These are phyloP conservation scores for Elymnias hypermnestra DNA, from an alignment of 1,140 invertebrate species.

Conservation along the genomic window DNA sequence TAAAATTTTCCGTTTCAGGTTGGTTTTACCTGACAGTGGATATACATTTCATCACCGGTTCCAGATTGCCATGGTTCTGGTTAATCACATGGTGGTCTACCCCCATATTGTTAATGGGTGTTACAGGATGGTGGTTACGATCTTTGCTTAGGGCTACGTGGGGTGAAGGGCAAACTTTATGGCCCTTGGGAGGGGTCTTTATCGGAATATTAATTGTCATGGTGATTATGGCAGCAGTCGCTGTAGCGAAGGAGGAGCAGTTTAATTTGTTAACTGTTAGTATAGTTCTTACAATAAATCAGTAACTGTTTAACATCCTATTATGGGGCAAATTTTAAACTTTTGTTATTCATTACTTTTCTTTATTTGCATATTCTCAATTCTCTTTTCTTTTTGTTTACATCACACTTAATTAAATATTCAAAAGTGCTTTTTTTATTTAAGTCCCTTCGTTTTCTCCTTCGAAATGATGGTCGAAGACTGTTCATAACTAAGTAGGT, in stretches of 20 bases:
- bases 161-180: conserved; percentile 37
- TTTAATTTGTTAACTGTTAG: conserved; percentile 59
- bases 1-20: conserved; percentile 46
- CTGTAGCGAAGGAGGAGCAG: conserved; percentile 64
- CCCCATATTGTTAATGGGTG: conserved; percentile 43
- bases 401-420: no score
- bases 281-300: background rate
- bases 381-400: no score
- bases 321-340: no score
- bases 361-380: no score
- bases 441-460: no score
- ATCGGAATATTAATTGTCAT: conserved; percentile 50
- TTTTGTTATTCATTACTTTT: no score
- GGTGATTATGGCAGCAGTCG: conserved; percentile 49
- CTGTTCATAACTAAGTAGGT: no score
- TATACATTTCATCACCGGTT: conserved; percentile 58
- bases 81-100: conserved; percentile 45
- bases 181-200: conserved; percentile 51
- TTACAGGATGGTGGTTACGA: conserved; percentile 60
- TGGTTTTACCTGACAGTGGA: conserved; percentile 55
- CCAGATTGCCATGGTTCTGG: conserved; percentile 47
- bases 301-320: background rate
- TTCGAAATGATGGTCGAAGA: no score
- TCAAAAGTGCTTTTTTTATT: no score
- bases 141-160: conserved; percentile 35